Conservation (phyloP, 2,113 vertebrate species). For the Syngnathoides biaculeatus region DNA sequence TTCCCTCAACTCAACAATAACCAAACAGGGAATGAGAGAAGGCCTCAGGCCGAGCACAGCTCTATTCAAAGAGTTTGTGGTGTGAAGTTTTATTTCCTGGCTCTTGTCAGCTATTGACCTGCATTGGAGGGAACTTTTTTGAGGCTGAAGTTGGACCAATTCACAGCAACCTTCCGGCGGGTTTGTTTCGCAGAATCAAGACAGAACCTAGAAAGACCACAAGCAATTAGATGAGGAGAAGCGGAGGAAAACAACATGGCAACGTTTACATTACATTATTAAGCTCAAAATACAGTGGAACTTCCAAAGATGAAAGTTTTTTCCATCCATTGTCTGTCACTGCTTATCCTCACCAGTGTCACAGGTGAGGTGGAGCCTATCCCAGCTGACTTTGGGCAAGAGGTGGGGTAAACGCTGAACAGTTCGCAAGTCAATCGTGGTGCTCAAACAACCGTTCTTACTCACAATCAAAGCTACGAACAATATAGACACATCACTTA, state of each 20-base stretch:
- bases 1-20: constrained; percentile 64
- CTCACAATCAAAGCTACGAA: no score
- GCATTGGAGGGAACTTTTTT: constrained; percentile 95
- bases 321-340: neutral
- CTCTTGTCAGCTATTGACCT: constrained; percentile 83
- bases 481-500: no score
- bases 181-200: constrained; percentile 98
- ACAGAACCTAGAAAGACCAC: constrained; percentile 82
- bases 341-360: no score
- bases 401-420: no score
- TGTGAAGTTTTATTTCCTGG: constrained; percentile 42
- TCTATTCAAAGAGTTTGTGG: constrained; percentile 62
- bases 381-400: no score
- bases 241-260: neutral
- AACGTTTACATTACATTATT: neutral
- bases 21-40: constrained; percentile 61
- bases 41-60: constrained; percentile 59
- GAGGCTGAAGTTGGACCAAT: constrained; percentile 99
- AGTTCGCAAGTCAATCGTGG: no score
- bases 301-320: neutral
- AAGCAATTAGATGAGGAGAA: neutral
- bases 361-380: no score
- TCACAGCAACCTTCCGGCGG: constrained; percentile 95
- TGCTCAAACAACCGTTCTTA: no score
- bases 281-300: neutral